phyloP scores from a whole-genome alignment of 2,888 invertebrate species.

The Thymelicus lineola region DNA sequence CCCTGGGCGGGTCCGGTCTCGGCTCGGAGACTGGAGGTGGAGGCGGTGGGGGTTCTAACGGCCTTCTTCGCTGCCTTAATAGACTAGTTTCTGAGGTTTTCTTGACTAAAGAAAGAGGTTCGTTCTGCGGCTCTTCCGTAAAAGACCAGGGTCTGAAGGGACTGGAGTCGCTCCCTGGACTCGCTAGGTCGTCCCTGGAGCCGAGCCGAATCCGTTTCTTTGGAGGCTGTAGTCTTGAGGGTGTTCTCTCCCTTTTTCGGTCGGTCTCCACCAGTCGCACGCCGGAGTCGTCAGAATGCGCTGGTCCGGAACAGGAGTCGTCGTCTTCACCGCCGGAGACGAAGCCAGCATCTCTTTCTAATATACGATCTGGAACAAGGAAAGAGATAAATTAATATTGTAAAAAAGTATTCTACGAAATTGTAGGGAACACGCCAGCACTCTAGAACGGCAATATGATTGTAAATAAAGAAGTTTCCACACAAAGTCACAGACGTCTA shows the following conservation, averaged over 20 bases:
- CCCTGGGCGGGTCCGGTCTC: constrained; percentile 72
- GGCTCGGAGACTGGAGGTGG: constrained; percentile 56
- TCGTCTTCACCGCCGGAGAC: constrained; percentile 91
- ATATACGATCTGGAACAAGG: constrained; percentile 83
- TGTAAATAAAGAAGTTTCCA: too few relatives aligned
- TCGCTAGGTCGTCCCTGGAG: constrained; percentile 67
- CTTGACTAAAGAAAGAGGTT: constrained; percentile 87
- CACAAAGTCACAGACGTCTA: too few relatives aligned
- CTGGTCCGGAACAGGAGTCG: constrained; percentile 83
- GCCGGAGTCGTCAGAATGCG: constrained; percentile 82
- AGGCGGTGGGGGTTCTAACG: constrained; percentile 64
- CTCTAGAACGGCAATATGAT: too few relatives aligned
- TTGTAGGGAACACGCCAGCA: too few relatives aligned
- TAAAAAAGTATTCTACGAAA: not conserved
- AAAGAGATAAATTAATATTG: constrained; percentile 35
- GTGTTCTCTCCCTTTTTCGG: constrained; percentile 80
- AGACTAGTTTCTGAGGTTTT: constrained; percentile 69
- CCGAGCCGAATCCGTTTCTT: constrained; percentile 89
- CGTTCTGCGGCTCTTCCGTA: constrained; percentile 84
- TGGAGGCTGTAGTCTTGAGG: constrained; percentile 82
- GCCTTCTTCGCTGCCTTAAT: constrained; percentile 67
- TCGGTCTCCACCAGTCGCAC: constrained; percentile 73
- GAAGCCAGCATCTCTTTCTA: constrained; percentile 89
- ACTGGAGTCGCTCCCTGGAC: constrained; percentile 72
- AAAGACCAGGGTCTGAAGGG: constrained; percentile 89